phyloP scores from a whole-genome alignment of 2,888 invertebrate genomes.

The Mesorhabditis sp. region DNA sequence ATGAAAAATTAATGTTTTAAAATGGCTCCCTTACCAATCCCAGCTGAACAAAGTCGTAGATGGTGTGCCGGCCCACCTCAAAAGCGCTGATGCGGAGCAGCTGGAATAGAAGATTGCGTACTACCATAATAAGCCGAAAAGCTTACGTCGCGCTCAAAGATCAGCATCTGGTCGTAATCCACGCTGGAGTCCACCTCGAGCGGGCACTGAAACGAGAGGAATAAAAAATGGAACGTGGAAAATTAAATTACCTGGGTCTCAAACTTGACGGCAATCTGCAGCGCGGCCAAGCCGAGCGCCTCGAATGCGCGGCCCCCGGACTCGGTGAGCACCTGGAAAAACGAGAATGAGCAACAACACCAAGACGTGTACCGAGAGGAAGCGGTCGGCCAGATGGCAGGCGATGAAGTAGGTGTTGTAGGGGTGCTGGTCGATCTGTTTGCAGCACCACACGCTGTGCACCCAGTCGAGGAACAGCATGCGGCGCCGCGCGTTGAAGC shows the following conservation, averaged over 20 bases:
- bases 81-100: too few relatives aligned
- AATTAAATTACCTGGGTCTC: conserved; percentile 1
- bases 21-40: too few relatives aligned
- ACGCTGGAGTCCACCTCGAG: neutral
- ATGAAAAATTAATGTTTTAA: too few relatives aligned
- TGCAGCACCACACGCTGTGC: neutral
- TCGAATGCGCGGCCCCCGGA: neutral
- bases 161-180: too few relatives aligned
- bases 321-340: too few relatives aligned
- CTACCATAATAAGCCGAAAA: too few relatives aligned
- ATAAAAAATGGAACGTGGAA: neutral
- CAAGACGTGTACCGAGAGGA: neutral
- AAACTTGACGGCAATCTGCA: neutral
- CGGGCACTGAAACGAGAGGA: neutral
- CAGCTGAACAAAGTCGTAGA: too few relatives aligned
- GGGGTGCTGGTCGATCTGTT: neutral
- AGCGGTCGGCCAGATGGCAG: neutral
- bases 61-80: too few relatives aligned
- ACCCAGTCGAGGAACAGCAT: neutral
- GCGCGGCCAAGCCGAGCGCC: neutral
- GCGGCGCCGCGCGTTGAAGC: neutral
- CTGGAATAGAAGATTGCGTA: too few relatives aligned
- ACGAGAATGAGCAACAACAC: neutral
- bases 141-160: too few relatives aligned
- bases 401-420: neutral